Conservation (phyloP, 2,113 vertebrate genomes). For the Cavia aperea region DNA sequence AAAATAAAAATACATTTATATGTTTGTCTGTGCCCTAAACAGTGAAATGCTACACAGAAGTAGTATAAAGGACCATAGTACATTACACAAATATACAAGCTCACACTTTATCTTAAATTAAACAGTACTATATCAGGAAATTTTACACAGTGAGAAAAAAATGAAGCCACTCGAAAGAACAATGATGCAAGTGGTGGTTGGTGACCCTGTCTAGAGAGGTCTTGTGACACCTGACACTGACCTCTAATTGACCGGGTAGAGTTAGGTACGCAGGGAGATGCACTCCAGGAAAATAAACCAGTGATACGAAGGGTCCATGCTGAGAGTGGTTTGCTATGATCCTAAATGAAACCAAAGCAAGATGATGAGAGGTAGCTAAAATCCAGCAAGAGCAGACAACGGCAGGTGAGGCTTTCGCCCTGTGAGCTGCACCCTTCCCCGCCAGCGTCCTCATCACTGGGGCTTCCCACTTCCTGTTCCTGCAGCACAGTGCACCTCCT, state of each 20-base stretch:
- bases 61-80: not conserved
- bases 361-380: not conserved
- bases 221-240: not conserved
- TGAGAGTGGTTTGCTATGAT: not conserved
- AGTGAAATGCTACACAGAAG: not conserved
- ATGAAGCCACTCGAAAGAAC: not conserved
- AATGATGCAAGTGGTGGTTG: not conserved
- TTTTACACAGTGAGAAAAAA: not conserved
- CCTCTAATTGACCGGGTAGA: not conserved
- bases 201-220: not conserved
- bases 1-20: not conserved
- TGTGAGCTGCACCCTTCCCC: rapidly evolving
- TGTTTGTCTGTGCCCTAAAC: not conserved
- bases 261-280: not conserved
- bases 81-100: not conserved
- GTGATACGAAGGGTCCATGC: not conserved
- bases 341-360: not conserved
- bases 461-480: not conserved
- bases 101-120: not conserved
- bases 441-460: not conserved
- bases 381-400: rapidly evolving
- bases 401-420: not conserved
- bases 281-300: not conserved
- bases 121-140: not conserved
- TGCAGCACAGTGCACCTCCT: not conserved